Evolutionary conservation across 92 coral and sea anemone species (phyloP), one percentile per base, ranked within the genome.

Genomic region (Blastomussa wellsi): DNA sequence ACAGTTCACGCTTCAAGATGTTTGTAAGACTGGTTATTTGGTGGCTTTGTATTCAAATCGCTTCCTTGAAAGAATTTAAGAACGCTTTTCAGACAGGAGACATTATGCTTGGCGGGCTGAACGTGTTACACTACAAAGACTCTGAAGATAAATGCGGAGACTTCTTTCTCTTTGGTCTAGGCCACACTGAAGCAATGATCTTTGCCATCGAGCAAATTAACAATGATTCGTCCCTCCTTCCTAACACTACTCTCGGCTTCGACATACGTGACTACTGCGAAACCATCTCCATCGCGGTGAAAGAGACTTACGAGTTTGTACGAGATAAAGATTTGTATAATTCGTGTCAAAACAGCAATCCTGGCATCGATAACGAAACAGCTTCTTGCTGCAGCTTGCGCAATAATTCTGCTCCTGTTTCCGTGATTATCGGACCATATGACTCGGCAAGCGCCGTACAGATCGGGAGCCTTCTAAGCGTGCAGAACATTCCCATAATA

Each of bases 231-330:
- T 72, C 86, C 37, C 29, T 93, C 9, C 92, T 93, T 24, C 90
- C 94, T 26, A 77, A 78, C 55, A 69, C 87, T 8, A 80, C 79
- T 28, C 86, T 93, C 28, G 97, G 94, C 36, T 88, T 87, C 87
- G 90, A 91, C 87, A 94, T 94, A 60, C 89, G 93, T 75, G 97
- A 93, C 90, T 84, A 88, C 74, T 93, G 97, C 88, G 92, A 88
- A 82, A 83, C 80, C 53, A 82, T 90, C 20, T 79, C 91, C 73
- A 84, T 80, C 65, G 89, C 93, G 22, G 79, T 90, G 8, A 88
- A 77, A 52, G 82, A 91, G 52, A 87, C 86, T 60, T 91, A 88
- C 80, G 82, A 83, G 79, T 91, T 91, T 65, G 86, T 90, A 10
- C 76, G 86, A 51, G 91, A 90, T 36, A 84, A 80, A 24, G 79